Conservation (phyloP, 2,113 vertebrate species). For the Aphyosemion australe region DNA sequence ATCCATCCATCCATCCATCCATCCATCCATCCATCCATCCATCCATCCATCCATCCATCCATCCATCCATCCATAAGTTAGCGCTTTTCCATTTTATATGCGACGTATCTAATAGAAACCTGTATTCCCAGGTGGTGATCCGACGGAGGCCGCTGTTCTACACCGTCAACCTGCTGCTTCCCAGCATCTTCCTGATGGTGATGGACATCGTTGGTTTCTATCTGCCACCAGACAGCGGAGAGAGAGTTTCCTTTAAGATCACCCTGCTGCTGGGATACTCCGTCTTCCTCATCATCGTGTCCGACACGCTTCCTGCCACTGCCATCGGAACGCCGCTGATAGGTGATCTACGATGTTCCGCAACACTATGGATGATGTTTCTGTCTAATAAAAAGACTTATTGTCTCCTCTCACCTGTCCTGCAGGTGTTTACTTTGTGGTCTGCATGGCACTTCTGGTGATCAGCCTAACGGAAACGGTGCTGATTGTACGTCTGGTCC, state of each 20-base stretch:
- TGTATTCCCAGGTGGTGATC: conserved; percentile 87
- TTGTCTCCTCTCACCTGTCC: background rate
- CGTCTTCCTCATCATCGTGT: conserved; percentile 97
- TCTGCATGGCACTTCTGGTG: conserved; percentile 97
- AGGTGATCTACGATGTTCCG: conserved; percentile 71
- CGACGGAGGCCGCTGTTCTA: conserved; percentile 94
- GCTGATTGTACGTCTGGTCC: conserved; percentile 91
- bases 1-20: too few relatives aligned
- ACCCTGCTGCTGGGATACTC: conserved; percentile 96
- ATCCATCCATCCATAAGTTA: too few relatives aligned
- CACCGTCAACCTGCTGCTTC: conserved; percentile 90
- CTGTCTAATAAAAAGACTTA: too few relatives aligned
- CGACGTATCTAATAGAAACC: background rate
- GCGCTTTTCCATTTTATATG: too few relatives aligned
- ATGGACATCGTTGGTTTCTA: conserved; percentile 98
- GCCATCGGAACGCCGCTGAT: conserved; percentile 94
- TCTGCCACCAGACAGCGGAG: conserved; percentile 94
- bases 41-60: too few relatives aligned
- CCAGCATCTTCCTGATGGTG: conserved; percentile 96
- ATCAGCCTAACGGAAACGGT: conserved; percentile 95
- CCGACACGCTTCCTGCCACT: conserved; percentile 91
- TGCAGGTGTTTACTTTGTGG: conserved; percentile 93
- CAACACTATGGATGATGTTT: too few relatives aligned
- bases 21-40: too few relatives aligned
- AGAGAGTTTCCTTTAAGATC: conserved; percentile 98